Percentiles rank a stretch among this genome's conserved stretches.
phyloP scores from a whole-genome alignment of 64 coral and sea anemone species.

The Trachythela sp. region DNA sequence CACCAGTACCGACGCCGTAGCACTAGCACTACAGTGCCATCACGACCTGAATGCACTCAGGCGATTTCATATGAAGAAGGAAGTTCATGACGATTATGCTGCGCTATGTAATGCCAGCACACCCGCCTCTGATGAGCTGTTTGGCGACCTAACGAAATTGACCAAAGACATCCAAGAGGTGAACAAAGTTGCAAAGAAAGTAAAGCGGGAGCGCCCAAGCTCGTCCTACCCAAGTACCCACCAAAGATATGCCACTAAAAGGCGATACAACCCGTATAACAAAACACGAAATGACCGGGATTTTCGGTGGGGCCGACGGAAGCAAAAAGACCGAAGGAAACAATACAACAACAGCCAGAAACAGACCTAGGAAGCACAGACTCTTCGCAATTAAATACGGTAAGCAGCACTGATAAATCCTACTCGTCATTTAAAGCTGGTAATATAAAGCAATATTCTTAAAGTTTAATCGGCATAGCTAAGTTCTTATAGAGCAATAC shows the following conservation, averaged over 20 bases:
- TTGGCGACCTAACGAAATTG: neutral
- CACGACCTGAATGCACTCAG: neutral
- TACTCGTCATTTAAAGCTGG: neutral
- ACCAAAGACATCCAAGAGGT: neutral
- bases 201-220: neutral
- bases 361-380: neutral
- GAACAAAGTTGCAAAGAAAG: neutral
- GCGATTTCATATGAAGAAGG: slow-evolving; percentile 2
- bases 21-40: slow-evolving; percentile 9
- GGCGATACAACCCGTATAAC: neutral
- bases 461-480: too few species aligned
- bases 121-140: neutral
- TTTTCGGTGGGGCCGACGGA: slow-evolving; percentile 7
- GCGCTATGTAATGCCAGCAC: neutral
- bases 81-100: neutral
- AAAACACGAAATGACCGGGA: neutral
- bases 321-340: neutral
- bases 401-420: neutral
- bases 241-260: neutral
- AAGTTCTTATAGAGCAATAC: too few species aligned
- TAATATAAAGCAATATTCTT: neutral
- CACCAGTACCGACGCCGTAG: slow-evolving; percentile 35
- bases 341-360: neutral
- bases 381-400: neutral
- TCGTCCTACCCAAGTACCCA: neutral